Conservation (phyloP, 35 echinoderm and acorn worm genomes). For the Patiria miniata region DNA sequence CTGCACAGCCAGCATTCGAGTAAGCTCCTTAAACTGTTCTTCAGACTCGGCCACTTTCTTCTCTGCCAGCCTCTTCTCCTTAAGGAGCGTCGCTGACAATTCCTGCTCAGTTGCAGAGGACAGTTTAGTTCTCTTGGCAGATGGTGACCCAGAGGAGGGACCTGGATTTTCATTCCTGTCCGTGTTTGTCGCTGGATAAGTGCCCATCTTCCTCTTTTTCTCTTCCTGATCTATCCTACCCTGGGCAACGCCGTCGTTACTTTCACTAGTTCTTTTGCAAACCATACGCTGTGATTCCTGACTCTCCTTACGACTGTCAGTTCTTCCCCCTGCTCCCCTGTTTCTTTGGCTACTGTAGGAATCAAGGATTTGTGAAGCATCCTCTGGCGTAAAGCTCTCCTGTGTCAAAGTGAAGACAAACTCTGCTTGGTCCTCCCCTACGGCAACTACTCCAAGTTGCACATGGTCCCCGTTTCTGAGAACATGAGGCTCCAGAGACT, state of each 20-base stretch:
- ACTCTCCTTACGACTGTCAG: conserved; percentile 27
- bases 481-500: conserved; percentile 25
- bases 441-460: conserved; percentile 66
- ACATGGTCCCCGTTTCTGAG: conserved; percentile 72
- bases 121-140: conserved; percentile 48
- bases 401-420: conserved; percentile 75
- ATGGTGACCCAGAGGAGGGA: conserved; percentile 47
- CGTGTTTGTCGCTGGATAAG: not conserved
- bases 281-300: conserved; percentile 20
- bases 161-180: conserved; percentile 44
- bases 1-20: not conserved
- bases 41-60: conserved; percentile 31
- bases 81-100: conserved; percentile 25
- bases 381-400: conserved; percentile 33
- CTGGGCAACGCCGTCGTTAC: not conserved
- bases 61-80: conserved; percentile 52
- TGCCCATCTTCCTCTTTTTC: conserved; percentile 24
- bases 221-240: conserved; percentile 35
- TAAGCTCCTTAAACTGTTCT: conserved; percentile 14
- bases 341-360: conserved; percentile 14
- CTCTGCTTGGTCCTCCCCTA: conserved; percentile 56
- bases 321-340: conserved; percentile 25
- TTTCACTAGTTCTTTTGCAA: conserved; percentile 29
- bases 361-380: conserved; percentile 63
- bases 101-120: conserved; percentile 23